Evolutionary conservation across 1,140 invertebrate genomes (phyloP).

Genomic region (Diorhabda sublineata): DNA sequence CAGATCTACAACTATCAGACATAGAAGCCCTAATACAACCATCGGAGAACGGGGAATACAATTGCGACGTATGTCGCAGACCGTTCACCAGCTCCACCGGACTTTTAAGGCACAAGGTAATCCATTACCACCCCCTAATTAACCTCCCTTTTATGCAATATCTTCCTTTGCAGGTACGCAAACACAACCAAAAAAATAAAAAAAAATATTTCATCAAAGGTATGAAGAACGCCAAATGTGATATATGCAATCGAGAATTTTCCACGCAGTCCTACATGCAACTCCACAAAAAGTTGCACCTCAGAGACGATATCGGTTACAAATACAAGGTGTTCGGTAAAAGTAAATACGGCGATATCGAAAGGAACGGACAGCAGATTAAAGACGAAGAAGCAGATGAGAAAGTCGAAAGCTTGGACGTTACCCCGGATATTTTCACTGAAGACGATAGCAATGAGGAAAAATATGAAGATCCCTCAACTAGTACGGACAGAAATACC

Average conservation of each 20-base stretch:
- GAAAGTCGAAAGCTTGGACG: constrained; percentile 16
- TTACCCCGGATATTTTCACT: constrained; percentile 24
- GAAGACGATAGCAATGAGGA: constrained; percentile 14
- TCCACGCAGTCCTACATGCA: constrained; percentile 43
- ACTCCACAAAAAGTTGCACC: constrained; percentile 38
- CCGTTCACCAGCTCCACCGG: constrained; percentile 35
- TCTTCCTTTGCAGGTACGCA: constrained; percentile 20
- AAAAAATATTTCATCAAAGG: constrained; percentile 44
- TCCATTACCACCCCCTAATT: too few relatives aligned
- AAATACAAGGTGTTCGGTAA: constrained; percentile 40
- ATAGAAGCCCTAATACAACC: constrained; percentile 9
- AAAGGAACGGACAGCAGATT: constrained; percentile 18
- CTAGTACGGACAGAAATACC: not conserved
- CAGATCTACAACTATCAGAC: constrained; percentile 3
- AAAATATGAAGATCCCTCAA: constrained; percentile 8
- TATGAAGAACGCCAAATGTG: constrained; percentile 43
- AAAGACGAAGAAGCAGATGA: constrained; percentile 15
- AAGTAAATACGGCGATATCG: constrained; percentile 28
- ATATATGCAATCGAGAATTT: constrained; percentile 42
- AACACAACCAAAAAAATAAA: constrained; percentile 39
- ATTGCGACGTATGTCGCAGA: constrained; percentile 37
- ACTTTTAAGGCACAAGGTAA: constrained; percentile 34
- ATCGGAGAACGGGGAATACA: constrained; percentile 30
- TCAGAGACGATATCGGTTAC: constrained; percentile 37
- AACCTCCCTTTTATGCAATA: too few relatives aligned